Evolutionary conservation across 2,113 vertebrate genomes (phyloP), one percentile per base, ranked within the genome.

Genomic region (Pyrgilauda ruficollis): DNA sequence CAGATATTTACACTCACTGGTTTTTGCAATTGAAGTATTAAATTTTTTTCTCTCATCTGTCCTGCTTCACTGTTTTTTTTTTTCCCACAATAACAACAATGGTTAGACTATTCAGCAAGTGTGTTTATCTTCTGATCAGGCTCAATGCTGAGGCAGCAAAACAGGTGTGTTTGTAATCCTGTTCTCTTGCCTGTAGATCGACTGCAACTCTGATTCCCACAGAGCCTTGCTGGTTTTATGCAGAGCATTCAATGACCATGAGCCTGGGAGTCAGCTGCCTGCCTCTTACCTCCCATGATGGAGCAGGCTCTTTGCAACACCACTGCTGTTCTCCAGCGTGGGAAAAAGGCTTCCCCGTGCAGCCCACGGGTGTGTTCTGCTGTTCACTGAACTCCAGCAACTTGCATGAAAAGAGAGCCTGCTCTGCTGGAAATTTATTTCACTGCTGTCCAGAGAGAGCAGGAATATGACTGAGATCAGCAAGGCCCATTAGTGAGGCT

Each of bases 41-140:
- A 3, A 3, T 47, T 66, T 61, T 72, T 67, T 63, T 7, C 6
- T 49, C 15, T 78, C 26, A 26, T 49, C 47, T 30, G 6, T 68
- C 20, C 37, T 70, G 15, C 30, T 55, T 87, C 23, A 21, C 39
- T 72, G 26, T 9, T 72, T 61, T 74, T 80, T 86, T 72, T 14
- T 80, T 86, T 72, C 14, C 52, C 35, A n/a, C 3, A 1, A 15
- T 49, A 63, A 30, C 41, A 62, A 26, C 37, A 52, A 26, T 17
- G 7, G 23, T 59, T 96, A 15, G 7, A 23, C 46, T 64, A 44
- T 78, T 92, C 72, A 90, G 64, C 79, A 84, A 68, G 39, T 78
- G 21, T 9, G 12, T 88, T 91, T 96, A 96, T 96, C 85, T 86
- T 85, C 82, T 62, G 49, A 91, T 96, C 93, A 83, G 47, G 11